These are phyloP conservation scores for Drosophila dunni DNA, from an alignment of 1,140 invertebrate genomes.

Conservation along the genomic window DNA sequence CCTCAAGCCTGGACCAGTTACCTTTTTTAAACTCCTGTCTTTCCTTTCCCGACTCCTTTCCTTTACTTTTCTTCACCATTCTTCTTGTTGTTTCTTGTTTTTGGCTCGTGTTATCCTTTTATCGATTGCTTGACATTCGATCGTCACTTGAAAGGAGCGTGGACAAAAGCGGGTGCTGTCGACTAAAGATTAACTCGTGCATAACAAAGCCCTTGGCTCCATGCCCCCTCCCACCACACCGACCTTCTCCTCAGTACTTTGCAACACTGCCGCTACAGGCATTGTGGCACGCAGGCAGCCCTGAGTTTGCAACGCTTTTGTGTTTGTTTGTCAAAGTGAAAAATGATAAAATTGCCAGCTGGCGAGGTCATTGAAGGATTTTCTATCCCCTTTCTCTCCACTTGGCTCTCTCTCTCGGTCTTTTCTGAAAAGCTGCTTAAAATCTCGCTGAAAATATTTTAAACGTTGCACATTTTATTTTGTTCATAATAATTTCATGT, in stretches of 20 bases:
- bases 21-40: neutral
- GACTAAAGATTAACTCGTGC: slow-evolving; percentile 58
- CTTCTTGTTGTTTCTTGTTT: neutral
- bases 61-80: neutral
- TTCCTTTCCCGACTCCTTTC: neutral
- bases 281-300: neutral
- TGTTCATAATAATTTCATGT: slow-evolving; percentile 65
- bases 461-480: slow-evolving; percentile 56
- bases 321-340: slow-evolving; percentile 78
- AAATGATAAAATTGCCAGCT: slow-evolving; percentile 74
- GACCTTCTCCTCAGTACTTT: no score
- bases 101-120: slow-evolving; percentile 32
- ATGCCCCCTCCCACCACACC: neutral
- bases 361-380: slow-evolving; percentile 34
- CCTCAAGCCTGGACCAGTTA: neutral
- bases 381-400: neutral
- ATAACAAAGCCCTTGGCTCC: slow-evolving; percentile 46
- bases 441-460: neutral
- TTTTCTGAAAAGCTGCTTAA: neutral
- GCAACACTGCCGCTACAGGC: slow-evolving; percentile 1
- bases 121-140: slow-evolving; percentile 64
- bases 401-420: neutral
- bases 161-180: neutral
- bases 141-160: slow-evolving; percentile 26
- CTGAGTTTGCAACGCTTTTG: slow-evolving; percentile 39